Percentiles rank a stretch among this genome's conserved stretches.
Evolutionary conservation across 2,113 vertebrate species (phyloP).

Genomic region (Ivindomyrus marchei): DNA sequence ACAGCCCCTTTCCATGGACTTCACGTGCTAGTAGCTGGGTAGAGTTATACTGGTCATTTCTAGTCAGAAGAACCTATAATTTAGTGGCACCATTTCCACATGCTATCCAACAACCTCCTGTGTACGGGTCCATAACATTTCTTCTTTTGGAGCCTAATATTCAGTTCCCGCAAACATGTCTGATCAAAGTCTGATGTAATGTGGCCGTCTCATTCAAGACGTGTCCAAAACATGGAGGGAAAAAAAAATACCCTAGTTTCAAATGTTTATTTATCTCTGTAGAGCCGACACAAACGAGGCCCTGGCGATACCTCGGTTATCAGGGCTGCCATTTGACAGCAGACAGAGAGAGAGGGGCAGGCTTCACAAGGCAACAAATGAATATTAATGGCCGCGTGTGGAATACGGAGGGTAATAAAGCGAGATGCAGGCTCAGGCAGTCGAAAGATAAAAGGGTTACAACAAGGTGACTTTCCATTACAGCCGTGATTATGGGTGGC

Average conservation of each 20-base stretch:
- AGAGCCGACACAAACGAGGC: background rate
- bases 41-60: background rate
- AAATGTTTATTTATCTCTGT: background rate
- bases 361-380: background rate
- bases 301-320: background rate
- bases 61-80: background rate
- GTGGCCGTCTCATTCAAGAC: background rate
- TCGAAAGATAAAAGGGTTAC: conserved; percentile 40
- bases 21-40: background rate
- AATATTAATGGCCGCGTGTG: conserved; percentile 35
- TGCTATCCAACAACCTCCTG: background rate
- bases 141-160: background rate
- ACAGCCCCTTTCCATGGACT: background rate
- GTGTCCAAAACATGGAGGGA: background rate
- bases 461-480: conserved; percentile 53
- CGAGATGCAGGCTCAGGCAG: conserved; percentile 28
- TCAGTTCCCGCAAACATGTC: background rate
- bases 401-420: conserved; percentile 30
- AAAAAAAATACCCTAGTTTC: background rate
- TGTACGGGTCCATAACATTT: background rate
- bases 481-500: conserved; percentile 7
- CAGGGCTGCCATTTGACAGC: conserved; percentile 6
- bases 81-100: background rate
- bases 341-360: conserved; percentile 16
- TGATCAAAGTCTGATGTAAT: background rate